A percentile compares a stretch with the other conserved stretches of the same genome.
Evolutionary conservation across 2,113 vertebrate genomes (phyloP).

Genomic region (Pterophyllum scalare): DNA sequence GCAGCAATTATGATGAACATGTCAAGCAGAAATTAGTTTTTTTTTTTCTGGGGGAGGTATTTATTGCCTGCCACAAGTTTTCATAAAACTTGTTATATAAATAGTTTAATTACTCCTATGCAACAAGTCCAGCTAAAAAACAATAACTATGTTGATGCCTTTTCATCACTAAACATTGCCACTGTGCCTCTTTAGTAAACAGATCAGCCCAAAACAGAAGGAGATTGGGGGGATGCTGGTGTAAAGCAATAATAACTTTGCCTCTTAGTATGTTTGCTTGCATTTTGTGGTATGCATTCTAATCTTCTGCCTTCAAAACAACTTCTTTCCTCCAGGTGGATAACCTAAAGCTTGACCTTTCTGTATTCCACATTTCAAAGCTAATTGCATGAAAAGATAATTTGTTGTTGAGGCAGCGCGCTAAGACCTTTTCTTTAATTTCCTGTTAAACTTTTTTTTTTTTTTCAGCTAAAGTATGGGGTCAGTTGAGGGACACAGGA

Average conservation of each 20-base stretch:
- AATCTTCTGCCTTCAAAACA: background rate
- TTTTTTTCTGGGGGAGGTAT: accelerated
- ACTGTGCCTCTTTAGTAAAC: background rate
- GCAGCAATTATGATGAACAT: background rate
- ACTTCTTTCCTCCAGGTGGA: background rate
- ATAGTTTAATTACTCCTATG: background rate
- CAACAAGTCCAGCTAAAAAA: background rate
- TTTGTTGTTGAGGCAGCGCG: background rate
- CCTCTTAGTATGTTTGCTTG: background rate
- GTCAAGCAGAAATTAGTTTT: background rate
- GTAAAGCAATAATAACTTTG: background rate
- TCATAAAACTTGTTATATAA: background rate
- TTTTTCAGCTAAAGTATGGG: background rate
- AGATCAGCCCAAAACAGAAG: background rate
- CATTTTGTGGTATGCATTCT: background rate
- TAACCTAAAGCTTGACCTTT: slow-evolving; percentile 12
- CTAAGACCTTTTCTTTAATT: slow-evolving; percentile 12
- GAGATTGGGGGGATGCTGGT: background rate
- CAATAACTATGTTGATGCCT: too few species aligned
- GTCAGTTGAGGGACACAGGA: background rate
- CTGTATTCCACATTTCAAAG: background rate
- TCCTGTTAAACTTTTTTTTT: background rate
- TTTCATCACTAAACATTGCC: too few species aligned
- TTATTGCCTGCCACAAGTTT: background rate
- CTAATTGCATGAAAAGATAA: slow-evolving; percentile 6